Evolutionary conservation across 2,113 vertebrate species (phyloP).

Genomic region (Narcine bancroftii): DNA sequence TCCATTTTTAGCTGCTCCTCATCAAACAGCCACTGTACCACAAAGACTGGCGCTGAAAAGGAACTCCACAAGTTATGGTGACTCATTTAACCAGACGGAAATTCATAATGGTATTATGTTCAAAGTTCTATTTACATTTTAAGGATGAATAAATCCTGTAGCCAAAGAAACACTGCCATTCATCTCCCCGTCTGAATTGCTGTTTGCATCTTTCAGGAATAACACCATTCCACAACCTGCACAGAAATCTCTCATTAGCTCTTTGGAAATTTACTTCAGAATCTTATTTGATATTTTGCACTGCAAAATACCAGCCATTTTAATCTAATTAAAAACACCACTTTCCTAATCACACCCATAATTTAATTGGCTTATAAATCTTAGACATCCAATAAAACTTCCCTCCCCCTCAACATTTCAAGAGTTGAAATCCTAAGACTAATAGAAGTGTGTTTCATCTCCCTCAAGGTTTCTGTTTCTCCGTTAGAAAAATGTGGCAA

Average conservation of each 20-base stretch:
- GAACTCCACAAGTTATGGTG: background rate
- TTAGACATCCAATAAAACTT: background rate
- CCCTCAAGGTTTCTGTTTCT: background rate
- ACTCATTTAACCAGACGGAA: background rate
- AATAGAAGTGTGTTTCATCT: background rate
- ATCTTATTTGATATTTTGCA: background rate
- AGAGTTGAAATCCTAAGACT: background rate
- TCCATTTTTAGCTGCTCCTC: constrained; percentile 68
- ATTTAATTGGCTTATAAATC: background rate
- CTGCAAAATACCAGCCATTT: background rate
- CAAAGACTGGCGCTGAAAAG: constrained; percentile 62
- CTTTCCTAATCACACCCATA: background rate
- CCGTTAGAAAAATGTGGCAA: background rate
- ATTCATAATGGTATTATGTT: background rate
- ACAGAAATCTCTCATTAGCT: constrained; percentile 6
- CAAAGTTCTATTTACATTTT: constrained; percentile 54
- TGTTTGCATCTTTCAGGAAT: constrained; percentile 65
- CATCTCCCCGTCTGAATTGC: constrained; percentile 63
- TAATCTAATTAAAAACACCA: background rate
- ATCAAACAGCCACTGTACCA: constrained; percentile 74
- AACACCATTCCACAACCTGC: constrained; percentile 66
- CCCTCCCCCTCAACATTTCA: background rate
- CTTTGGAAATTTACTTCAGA: background rate
- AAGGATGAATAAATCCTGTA: constrained; percentile 63
- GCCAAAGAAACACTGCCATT: constrained; percentile 73